A percentile compares a stretch with the other conserved stretches of the same genome.
Evolutionary conservation across 2,797 vertebrate genomes (phyloP).

Genomic region (Oreonectes daqikongensis): DNA sequence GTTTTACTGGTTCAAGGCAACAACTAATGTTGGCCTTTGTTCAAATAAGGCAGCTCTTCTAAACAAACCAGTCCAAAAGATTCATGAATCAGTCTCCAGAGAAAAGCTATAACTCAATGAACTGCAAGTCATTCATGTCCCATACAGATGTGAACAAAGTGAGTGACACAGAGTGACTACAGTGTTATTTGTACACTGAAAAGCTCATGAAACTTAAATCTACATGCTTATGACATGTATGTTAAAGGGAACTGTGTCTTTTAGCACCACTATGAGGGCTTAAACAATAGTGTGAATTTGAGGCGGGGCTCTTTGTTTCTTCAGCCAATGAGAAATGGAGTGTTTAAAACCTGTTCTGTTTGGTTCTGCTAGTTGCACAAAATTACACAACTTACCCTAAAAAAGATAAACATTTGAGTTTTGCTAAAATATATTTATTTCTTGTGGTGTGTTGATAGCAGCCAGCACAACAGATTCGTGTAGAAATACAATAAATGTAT

Average conservation of each 20-base stretch:
- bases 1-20: background rate
- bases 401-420: background rate
- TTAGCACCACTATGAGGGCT: background rate
- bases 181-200: background rate
- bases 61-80: background rate
- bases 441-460: background rate
- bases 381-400: background rate
- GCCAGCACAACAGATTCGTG: background rate
- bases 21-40: background rate
- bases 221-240: background rate
- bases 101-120: background rate
- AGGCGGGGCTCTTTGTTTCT: background rate
- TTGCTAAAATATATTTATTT: background rate
- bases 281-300: background rate
- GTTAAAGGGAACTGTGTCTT: background rate
- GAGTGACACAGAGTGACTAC: background rate
- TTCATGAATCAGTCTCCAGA: background rate
- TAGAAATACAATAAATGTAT: conserved; percentile 2
- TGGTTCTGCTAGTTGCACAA: background rate
- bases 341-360: background rate
- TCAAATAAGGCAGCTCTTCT: no score
- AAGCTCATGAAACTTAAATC: background rate
- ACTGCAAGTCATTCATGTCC: background rate
- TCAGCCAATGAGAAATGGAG: background rate
- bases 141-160: background rate